These are phyloP conservation scores for Ochotona princeps DNA, from an alignment of 2,113 vertebrate species.

Conservation along the genomic window DNA sequence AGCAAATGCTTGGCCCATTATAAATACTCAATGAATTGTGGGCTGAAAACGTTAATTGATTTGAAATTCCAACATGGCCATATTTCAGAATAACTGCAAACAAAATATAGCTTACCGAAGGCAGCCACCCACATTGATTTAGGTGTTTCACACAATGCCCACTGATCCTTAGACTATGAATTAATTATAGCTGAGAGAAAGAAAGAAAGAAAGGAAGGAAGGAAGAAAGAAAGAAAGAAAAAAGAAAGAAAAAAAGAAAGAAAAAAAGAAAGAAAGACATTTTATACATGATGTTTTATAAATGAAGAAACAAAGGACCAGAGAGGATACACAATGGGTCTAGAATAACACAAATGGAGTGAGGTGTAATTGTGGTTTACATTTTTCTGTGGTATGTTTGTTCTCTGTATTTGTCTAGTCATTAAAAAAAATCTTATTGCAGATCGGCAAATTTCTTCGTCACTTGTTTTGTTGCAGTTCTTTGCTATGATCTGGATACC, in stretches of 20 bases:
- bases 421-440: not conserved
- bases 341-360: not conserved
- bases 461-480: not conserved
- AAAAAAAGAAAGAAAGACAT: not conserved
- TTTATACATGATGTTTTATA: not conserved
- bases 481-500: too few relatives aligned
- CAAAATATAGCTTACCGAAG: not conserved
- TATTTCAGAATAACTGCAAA: not conserved
- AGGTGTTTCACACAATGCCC: not conserved
- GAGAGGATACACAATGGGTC: not conserved
- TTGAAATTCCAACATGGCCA: not conserved
- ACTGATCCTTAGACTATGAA: not conserved
- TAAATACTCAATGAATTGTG: slow-evolving; percentile 42
- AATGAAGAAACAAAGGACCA: not conserved
- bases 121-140: not conserved
- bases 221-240: not conserved
- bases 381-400: not conserved
- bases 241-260: not conserved
- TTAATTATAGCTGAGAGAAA: too few relatives aligned
- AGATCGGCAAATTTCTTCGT: not conserved
- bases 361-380: not conserved
- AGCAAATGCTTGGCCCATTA: not conserved
- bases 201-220: not conserved
- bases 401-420: not conserved
- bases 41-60: not conserved